These are phyloP conservation scores for Hermetia illucens DNA, from an alignment of 1,140 invertebrate genomes.

Conservation along the genomic window DNA sequence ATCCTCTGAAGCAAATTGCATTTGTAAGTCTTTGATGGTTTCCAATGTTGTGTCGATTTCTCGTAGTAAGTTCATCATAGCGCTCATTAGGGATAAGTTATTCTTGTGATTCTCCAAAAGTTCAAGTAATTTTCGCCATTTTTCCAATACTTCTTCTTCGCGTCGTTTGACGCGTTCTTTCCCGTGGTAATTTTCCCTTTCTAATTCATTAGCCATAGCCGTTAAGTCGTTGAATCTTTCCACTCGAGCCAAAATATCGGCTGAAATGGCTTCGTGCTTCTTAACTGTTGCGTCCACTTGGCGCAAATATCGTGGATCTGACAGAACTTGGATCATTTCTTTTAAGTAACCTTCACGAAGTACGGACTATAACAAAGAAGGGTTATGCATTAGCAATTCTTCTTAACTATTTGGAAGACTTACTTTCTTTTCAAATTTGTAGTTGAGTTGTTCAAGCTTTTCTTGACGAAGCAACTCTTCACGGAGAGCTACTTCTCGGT, in stretches of 20 bases:
- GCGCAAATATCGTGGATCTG: conserved; percentile 77
- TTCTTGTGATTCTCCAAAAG: conserved; percentile 74
- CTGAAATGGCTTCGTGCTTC: conserved; percentile 96
- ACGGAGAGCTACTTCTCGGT: conserved; percentile 79
- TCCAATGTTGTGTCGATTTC: conserved; percentile 83
- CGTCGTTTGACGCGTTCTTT: conserved; percentile 66
- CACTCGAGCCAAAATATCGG: conserved; percentile 88
- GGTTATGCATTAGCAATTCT: conserved; percentile 2
- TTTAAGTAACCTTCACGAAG: conserved; percentile 70
- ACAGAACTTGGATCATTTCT: conserved; percentile 94
- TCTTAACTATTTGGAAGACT: no score
- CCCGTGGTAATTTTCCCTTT: conserved; percentile 83
- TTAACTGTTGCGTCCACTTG: conserved; percentile 96
- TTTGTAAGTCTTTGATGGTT: conserved; percentile 67
- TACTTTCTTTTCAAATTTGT: conserved; percentile 85
- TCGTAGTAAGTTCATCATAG: conserved; percentile 69
- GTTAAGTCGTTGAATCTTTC: conserved; percentile 89
- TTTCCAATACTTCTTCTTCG: conserved; percentile 72
- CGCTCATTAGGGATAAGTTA: conserved; percentile 60
- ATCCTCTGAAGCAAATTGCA: conserved; percentile 73
- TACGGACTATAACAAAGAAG: conserved; percentile 15
- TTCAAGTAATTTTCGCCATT: conserved; percentile 76
- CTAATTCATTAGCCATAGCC: conserved; percentile 80
- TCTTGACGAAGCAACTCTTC: conserved; percentile 88
- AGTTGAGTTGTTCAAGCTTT: conserved; percentile 84